These are phyloP conservation scores for Montipora sp. DNA, from an alignment of 64 coral and sea anemone species.

Conservation along the genomic window DNA sequence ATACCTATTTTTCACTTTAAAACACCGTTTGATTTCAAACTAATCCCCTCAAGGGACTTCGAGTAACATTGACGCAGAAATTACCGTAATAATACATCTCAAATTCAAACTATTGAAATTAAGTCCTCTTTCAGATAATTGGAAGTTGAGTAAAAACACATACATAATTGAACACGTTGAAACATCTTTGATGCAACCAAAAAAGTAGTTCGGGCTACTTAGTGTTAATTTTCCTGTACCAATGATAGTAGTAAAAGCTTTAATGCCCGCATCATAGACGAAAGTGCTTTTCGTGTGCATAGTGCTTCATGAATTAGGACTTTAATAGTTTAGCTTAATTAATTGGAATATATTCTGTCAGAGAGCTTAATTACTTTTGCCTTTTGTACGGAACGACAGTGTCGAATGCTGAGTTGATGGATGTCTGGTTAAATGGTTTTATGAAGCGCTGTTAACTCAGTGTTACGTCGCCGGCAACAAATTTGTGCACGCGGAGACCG, in stretches of 20 bases:
- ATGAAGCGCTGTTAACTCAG: not conserved
- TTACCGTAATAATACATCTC: not conserved
- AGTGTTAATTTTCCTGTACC: not conserved
- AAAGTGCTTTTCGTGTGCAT: not conserved
- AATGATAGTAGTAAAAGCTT: not conserved
- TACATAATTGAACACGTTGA: constrained; percentile 19
- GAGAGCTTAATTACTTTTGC: not conserved
- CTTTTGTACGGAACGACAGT: constrained; percentile 4
- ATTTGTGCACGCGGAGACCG: not conserved
- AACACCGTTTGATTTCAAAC: not conserved
- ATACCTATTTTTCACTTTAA: not conserved
- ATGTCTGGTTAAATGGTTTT: constrained; percentile 19
- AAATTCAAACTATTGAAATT: not conserved
- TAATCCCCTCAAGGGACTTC: constrained; percentile 9
- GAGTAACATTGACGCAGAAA: not conserved
- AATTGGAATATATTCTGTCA: constrained; percentile 14
- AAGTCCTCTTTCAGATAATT: not conserved
- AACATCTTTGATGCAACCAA: not conserved
- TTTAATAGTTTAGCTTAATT: not conserved
- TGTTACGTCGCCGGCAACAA: not conserved
- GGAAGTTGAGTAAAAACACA: not conserved
- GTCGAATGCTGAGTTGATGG: not conserved
- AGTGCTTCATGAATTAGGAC: not conserved
- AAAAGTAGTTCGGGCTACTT: not conserved
- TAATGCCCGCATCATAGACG: not conserved